phyloP scores from a whole-genome alignment of 1,140 invertebrate genomes.

The Sitophilus oryzae region DNA sequence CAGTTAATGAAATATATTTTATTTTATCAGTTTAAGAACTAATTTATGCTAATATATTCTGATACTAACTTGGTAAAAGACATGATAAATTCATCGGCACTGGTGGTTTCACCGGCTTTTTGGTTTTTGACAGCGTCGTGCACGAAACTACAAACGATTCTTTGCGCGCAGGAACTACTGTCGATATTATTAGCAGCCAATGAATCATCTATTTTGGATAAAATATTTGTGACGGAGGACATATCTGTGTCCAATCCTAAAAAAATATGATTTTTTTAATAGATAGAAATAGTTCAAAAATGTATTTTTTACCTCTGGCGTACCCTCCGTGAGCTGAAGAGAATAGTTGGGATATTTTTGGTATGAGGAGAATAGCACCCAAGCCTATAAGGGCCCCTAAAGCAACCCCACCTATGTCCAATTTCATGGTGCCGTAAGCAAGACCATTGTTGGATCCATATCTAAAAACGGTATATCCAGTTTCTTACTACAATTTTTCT shows the following conservation, averaged over 20 bases:
- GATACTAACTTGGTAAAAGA: constrained; percentile 56
- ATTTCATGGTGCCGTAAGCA: constrained; percentile 52
- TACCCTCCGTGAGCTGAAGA: constrained; percentile 53
- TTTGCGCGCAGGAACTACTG: constrained; percentile 70
- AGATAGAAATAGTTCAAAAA: background rate
- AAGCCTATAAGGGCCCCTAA: constrained; percentile 72
- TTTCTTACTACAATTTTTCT: no score
- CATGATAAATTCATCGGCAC: constrained; percentile 60
- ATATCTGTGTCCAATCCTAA: constrained; percentile 58
- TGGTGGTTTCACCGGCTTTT: constrained; percentile 54
- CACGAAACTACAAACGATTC: constrained; percentile 69
- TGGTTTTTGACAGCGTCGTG: constrained; percentile 60
- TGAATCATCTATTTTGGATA: constrained; percentile 65
- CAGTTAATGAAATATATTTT: background rate
- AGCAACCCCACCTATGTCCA: constrained; percentile 73
- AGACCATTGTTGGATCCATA: constrained; percentile 33
- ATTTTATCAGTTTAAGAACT: background rate
- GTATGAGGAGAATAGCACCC: constrained; percentile 69
- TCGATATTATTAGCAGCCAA: constrained; percentile 69
- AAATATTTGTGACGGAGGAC: constrained; percentile 55
- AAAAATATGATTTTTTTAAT: constrained; percentile 11
- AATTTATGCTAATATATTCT: no score
- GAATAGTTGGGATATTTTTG: constrained; percentile 67
- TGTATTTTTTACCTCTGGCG: background rate
- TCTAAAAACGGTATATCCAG: background rate